Percentiles rank a stretch among this genome's conserved stretches.
phyloP scores from a whole-genome alignment of 2,888 invertebrate species.

The Apamea anceps region DNA sequence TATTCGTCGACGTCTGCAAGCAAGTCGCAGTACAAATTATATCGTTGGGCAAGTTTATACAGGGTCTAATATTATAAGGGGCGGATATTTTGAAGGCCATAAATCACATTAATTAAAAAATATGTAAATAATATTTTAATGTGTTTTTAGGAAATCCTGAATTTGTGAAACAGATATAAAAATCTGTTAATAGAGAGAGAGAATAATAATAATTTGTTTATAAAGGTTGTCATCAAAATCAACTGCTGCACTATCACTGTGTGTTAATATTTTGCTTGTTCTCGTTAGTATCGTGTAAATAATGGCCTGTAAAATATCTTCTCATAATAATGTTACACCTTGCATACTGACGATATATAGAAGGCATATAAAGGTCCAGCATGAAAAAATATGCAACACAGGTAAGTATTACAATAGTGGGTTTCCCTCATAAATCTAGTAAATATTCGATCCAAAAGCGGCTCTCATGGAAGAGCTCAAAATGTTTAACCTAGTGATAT shows the following conservation, averaged over 20 bases:
- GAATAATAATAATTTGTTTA: background rate
- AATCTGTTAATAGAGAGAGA: background rate
- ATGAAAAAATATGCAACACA: conserved; percentile 61
- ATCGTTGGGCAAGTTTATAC: conserved; percentile 16
- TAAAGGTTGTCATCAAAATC: background rate
- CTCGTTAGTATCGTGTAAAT: background rate
- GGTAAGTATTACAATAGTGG: conserved; percentile 43
- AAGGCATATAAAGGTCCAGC: conserved; percentile 37
- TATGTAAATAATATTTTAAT: background rate
- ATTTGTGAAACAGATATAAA: background rate
- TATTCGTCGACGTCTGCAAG: conserved; percentile 22
- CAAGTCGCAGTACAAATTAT: conserved; percentile 33
- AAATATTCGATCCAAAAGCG: conserved; percentile 74
- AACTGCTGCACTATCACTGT: too few relatives aligned
- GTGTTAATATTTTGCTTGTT: background rate
- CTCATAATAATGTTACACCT: conserved; percentile 12
- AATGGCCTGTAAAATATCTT: background rate
- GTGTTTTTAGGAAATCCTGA: background rate
- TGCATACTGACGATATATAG: conserved; percentile 27
- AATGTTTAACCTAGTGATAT: conserved; percentile 82
- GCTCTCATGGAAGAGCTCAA: conserved; percentile 71
- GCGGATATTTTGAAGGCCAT: background rate
- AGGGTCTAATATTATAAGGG: conserved; percentile 23
- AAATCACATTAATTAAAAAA: background rate
- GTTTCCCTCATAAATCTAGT: conserved; percentile 62